These are phyloP conservation scores for Dendrocopos noguchii DNA, from an alignment of 2,113 vertebrate species.

Conservation along the genomic window DNA sequence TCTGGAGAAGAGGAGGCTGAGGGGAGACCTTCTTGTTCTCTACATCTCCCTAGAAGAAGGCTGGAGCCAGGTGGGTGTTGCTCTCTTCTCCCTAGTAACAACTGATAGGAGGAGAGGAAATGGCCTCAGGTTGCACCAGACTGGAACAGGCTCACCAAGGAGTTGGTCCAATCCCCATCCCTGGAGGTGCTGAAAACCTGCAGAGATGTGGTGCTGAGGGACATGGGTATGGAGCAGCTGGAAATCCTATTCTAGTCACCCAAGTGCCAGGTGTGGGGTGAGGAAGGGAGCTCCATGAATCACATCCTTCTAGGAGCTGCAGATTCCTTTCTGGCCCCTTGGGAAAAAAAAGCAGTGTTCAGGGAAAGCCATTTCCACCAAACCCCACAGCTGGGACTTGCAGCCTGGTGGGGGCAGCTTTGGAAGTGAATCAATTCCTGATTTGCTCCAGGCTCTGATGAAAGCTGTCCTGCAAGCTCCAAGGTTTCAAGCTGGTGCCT, in stretches of 20 bases:
- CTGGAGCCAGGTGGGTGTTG: too few species aligned
- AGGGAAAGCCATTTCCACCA: not conserved
- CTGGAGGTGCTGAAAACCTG: too few species aligned
- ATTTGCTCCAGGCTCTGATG: not conserved
- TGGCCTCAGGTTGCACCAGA: too few species aligned
- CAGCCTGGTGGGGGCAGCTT: not conserved
- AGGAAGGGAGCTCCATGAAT: not conserved
- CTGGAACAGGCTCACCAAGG: too few species aligned
- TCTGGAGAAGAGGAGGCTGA: too few species aligned
- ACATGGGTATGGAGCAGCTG: not conserved
- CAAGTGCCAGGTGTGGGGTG: not conserved
- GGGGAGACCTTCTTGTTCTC: too few species aligned
- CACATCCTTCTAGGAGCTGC: not conserved
- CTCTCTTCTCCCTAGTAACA: too few species aligned
- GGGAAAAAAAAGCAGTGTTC: not conserved
- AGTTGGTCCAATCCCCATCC: too few species aligned
- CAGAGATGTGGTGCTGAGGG: too few species aligned
- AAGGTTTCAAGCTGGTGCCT: not conserved
- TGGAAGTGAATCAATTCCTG: not conserved
- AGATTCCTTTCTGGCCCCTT: not conserved
- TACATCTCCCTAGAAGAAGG: too few species aligned
- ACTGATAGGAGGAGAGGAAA: not conserved
- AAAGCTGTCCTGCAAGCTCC: not conserved
- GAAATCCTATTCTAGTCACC: not conserved
- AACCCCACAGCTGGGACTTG: not conserved